Evolutionary conservation across 2,113 vertebrate species (phyloP), one percentile per base, ranked within the genome.

Genomic region (Pristiophorus japonicus): DNA sequence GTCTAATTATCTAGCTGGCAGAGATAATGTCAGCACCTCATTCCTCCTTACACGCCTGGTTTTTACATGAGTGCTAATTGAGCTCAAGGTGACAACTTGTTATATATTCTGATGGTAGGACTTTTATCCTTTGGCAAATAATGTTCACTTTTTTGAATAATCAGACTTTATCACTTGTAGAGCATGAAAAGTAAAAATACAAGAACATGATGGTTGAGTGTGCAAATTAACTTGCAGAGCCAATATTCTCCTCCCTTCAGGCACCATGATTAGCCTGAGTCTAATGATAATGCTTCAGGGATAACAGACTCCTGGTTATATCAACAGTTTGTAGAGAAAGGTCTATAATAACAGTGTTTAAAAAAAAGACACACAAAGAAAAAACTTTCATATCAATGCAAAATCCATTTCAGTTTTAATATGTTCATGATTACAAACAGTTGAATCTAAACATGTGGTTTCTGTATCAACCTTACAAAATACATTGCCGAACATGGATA

Each of bases 1-100:
- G 97, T 97, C 97, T 98, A 98, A 98, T 98, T 98, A 98, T 98
- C 98, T 98, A 98, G 97, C 98, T 97, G 97, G 97, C 97, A 98
- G 97, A 98, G 97, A 98, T 98, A 98, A 98, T 97, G 98, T 98
- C 97, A 98, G 97, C 98, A 98, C 97, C 97, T 98, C 97, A 98
- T 98, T 98, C 97, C 97, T 98, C 97, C 97, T 97, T 98, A 97
- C 97, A 98, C 97, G 97, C 97, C 97, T 98, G 97, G 97, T 98
- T 98, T 98, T 98, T 98, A 98, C 98, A 98, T 95, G 97, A 97
- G 97, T 97, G 97, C 97, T 98, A 98, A 98, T 98, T 98, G 98
- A 98, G 97, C 98, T 97, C 97, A 98, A 97, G 97, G 98, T 98
- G 98, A 98, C 98, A 98, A 97, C 97, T 96, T 97, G 98, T 98